A percentile compares a stretch with the other conserved stretches of the same genome.
Conservation (phyloP, 2,113 vertebrate genomes). For the Nyctereutes procyonoides region DNA sequence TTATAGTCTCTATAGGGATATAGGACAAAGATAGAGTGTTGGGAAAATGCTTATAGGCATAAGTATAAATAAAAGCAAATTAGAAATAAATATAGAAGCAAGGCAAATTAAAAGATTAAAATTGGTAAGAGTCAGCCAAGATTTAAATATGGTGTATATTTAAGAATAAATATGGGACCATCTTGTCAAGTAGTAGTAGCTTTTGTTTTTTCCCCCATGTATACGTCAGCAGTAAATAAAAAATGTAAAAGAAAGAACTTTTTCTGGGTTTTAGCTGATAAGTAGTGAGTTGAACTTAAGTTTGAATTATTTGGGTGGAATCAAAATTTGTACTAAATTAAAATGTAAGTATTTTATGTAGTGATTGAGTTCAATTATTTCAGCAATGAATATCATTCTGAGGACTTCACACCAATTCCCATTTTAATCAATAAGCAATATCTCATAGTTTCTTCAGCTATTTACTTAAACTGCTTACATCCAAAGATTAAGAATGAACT, state of each 20-base stretch:
- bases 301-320: constrained; percentile 39
- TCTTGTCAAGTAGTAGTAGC: constrained; percentile 3
- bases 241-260: neutral
- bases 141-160: neutral
- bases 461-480: neutral
- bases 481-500: constrained; percentile 36
- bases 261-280: neutral
- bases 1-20: neutral
- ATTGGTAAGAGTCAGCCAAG: neutral
- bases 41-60: neutral
- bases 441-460: neutral
- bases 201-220: neutral
- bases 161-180: neutral
- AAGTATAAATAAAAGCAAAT: constrained; percentile 8
- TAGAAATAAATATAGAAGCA: neutral
- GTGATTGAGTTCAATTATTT: neutral
- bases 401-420: neutral
- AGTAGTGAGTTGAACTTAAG: neutral
- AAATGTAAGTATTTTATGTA: neutral
- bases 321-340: constrained; percentile 66
- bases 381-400: neutral
- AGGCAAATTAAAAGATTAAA: neutral
- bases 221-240: neutral
- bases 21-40: neutral
- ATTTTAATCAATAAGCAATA: neutral